Conservation (phyloP, 2,888 invertebrate species). For the Adelognathus sp. region DNA sequence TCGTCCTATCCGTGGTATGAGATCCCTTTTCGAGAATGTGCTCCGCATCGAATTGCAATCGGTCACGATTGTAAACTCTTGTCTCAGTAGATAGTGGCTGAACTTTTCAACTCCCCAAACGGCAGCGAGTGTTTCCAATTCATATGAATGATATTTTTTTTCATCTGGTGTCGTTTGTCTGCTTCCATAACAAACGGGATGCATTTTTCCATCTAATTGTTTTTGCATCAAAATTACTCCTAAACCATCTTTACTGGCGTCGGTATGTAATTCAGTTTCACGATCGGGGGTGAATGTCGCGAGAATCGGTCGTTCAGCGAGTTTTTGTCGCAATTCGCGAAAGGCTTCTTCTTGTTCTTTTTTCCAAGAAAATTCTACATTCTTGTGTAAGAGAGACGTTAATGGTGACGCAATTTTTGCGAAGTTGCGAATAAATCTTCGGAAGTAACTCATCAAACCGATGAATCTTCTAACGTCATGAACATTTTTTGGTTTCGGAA, state of each 20-base stretch:
- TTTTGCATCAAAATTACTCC: constrained; percentile 68
- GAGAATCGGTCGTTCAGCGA: background rate
- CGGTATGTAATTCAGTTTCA: constrained; percentile 69
- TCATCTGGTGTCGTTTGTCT: constrained; percentile 71
- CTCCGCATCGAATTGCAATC: constrained; percentile 37
- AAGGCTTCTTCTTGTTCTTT: constrained; percentile 28
- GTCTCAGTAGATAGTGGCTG: constrained; percentile 71
- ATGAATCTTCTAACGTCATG: constrained; percentile 59
- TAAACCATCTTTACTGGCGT: constrained; percentile 66
- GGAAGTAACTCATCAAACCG: constrained; percentile 61
- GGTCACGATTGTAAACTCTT: constrained; percentile 63
- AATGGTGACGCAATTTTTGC: constrained; percentile 56
- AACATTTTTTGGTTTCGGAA: constrained; percentile 45
- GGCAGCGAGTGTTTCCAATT: constrained; percentile 74
- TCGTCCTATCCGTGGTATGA: constrained; percentile 18
- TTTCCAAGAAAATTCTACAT: constrained; percentile 44
- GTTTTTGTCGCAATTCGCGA: constrained; percentile 15
- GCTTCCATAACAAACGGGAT: constrained; percentile 71
- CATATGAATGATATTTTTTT: constrained; percentile 72
- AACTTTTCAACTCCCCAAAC: constrained; percentile 72
- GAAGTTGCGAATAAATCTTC: constrained; percentile 55
- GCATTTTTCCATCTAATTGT: constrained; percentile 57
- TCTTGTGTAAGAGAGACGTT: constrained; percentile 53
- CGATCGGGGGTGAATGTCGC: constrained; percentile 58
- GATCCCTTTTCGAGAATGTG: constrained; percentile 28